Percentiles rank a stretch among this genome's conserved stretches.
Evolutionary conservation across 30 jellyfish, hydroid and myxozoan species (phyloP).

Genomic region (Turritopsis dohrnii): DNA sequence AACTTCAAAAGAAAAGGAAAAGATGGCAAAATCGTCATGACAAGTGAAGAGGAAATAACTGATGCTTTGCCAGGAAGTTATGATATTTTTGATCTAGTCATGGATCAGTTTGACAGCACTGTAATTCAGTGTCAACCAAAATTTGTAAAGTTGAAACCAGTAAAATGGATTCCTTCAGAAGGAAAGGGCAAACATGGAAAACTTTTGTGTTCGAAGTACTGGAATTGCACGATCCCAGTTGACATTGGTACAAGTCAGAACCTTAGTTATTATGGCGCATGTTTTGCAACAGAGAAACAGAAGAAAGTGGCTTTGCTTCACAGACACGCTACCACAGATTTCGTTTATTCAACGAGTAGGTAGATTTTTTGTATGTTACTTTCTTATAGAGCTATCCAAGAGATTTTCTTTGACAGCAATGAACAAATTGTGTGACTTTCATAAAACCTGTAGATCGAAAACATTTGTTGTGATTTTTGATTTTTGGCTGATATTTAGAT

Average conservation of each 20-base stretch:
- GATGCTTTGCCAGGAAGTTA: neutral
- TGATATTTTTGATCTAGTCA: neutral
- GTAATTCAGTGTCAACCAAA: neutral
- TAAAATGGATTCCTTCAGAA: neutral
- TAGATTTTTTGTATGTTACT: too few species aligned
- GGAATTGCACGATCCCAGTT: slow-evolving; percentile 4
- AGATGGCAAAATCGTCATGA: slow-evolving; percentile 5
- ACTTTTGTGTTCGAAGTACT: neutral
- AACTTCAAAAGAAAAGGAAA: slow-evolving; percentile 2
- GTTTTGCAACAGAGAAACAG: neutral
- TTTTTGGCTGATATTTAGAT: neutral
- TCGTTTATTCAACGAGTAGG: neutral
- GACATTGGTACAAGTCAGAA: slow-evolving; percentile 13
- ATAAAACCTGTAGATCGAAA: too few species aligned
- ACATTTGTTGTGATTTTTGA: too few species aligned
- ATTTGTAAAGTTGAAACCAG: neutral
- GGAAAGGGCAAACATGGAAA: neutral
- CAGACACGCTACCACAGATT: neutral
- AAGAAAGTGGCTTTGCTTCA: neutral
- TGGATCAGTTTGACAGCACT: slow-evolving; percentile 6
- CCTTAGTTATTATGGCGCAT: slow-evolving; percentile 9
- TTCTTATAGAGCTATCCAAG: too few species aligned
- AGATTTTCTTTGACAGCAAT: too few species aligned
- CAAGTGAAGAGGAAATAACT: slow-evolving; percentile 1
- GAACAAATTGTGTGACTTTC: too few species aligned